Percentiles rank a stretch among this genome's conserved stretches.
Conservation (phyloP, 2,113 vertebrate genomes). For the Zosterops borbonicus region DNA sequence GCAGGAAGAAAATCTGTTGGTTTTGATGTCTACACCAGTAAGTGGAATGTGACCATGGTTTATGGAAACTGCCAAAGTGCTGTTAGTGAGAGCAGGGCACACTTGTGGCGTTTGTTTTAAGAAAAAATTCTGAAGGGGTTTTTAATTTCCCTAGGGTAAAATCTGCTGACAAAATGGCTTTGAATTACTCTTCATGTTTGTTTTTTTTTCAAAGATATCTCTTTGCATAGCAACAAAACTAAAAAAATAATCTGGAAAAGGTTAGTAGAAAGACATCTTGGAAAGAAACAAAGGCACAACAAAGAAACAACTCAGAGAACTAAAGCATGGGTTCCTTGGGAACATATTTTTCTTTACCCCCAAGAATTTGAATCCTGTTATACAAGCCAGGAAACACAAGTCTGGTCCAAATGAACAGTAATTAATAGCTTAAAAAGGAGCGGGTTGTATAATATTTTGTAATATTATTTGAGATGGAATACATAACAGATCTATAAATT, state of each 20-base stretch:
- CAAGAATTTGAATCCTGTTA: neutral
- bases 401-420: neutral
- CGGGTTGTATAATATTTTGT: rapidly evolving
- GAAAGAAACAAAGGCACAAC: neutral
- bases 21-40: neutral
- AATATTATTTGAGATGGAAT: neutral
- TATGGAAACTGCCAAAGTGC: neutral
- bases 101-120: neutral
- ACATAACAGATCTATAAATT: neutral
- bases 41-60: neutral
- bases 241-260: neutral
- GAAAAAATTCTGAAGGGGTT: neutral
- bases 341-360: neutral
- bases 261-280: neutral
- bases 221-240: neutral
- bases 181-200: neutral
- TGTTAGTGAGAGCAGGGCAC: neutral
- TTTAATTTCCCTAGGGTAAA: neutral
- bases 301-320: neutral
- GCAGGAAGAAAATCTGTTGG: neutral
- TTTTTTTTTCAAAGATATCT: neutral
- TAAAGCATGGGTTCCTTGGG: neutral
- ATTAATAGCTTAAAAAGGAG: neutral
- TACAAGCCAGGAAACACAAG: neutral
- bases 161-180: neutral